Evolutionary conservation across 2,113 vertebrate genomes (phyloP).

Genomic region (Dicerorhinus sumatrensis): DNA sequence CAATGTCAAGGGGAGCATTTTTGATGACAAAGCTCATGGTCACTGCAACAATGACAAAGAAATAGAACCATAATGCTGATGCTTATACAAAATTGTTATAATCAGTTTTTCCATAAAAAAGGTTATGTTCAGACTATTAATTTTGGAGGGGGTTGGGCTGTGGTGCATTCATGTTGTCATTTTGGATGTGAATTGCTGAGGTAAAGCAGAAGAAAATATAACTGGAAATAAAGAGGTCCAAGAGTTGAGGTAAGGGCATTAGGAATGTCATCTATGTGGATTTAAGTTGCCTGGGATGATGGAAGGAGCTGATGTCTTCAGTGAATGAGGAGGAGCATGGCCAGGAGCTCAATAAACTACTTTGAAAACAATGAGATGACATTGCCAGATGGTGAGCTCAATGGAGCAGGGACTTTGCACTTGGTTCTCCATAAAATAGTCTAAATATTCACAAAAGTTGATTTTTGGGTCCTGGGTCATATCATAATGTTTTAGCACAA

Average conservation of each 20-base stretch:
- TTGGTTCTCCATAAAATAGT: neutral
- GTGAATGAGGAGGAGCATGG: neutral
- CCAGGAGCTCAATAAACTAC: neutral
- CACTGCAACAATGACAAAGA: slow-evolving; percentile 6
- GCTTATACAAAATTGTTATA: slow-evolving; percentile 43
- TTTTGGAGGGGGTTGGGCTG: neutral
- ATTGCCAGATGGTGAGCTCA: neutral
- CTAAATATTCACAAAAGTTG: slow-evolving; percentile 27
- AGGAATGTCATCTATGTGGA: neutral
- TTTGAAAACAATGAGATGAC: neutral
- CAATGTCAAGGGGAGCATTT: neutral
- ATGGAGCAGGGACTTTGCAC: neutral
- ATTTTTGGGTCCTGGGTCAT: neutral
- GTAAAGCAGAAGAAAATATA: neutral
- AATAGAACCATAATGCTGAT: neutral
- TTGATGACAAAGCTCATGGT: neutral
- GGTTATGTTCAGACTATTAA: neutral
- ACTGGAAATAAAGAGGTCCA: neutral
- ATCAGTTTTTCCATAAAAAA: neutral
- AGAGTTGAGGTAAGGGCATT: neutral
- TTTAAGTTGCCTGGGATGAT: neutral
- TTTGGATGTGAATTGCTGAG: neutral
- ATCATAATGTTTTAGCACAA: slow-evolving; percentile 31
- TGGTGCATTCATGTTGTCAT: neutral
- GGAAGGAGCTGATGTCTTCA: neutral